Percentiles rank a stretch among this genome's conserved stretches.
phyloP scores from a whole-genome alignment of 2,888 invertebrate genomes.

The Halictus quadricinctus region DNA sequence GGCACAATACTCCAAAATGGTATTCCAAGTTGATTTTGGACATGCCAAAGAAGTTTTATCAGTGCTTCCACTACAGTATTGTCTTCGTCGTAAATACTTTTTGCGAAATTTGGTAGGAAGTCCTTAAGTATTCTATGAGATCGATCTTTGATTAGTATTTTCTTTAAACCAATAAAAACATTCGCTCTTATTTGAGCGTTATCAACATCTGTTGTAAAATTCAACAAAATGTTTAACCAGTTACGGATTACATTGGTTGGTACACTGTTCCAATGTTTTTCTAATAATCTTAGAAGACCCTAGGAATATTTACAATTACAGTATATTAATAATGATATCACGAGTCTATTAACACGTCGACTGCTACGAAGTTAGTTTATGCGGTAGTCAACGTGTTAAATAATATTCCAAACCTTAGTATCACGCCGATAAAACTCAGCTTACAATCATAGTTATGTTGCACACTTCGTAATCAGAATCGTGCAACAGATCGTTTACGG shows the following conservation, averaged over 20 bases:
- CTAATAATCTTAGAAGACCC: constrained; percentile 59
- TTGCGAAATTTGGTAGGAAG: constrained; percentile 52
- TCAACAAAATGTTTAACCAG: constrained; percentile 63
- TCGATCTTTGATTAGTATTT: constrained; percentile 46
- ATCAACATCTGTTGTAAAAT: constrained; percentile 38
- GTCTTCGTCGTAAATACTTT: constrained; percentile 58
- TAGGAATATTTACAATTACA: constrained; percentile 24
- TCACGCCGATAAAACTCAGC: not conserved
- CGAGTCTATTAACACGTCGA: not conserved
- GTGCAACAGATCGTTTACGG: constrained; percentile 61
- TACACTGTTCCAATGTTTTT: constrained; percentile 58
- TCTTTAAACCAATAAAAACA: constrained; percentile 61
- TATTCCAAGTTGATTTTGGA: constrained; percentile 45
- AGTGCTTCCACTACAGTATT: constrained; percentile 53
- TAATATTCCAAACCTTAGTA: not conserved
- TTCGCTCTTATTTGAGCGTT: constrained; percentile 57
- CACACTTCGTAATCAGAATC: constrained; percentile 63
- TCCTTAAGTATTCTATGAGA: constrained; percentile 42
- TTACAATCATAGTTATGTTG: constrained; percentile 64
- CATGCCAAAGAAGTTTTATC: constrained; percentile 57
- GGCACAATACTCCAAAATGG: constrained; percentile 61
- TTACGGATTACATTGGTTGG: constrained; percentile 45
- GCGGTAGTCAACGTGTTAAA: not conserved
- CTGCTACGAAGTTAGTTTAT: no score
- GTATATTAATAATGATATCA: constrained; percentile 14